Base-by-base conservation (phyloP, 2,113 vertebrate genomes). In the Heloderma charlesbogerti region DNA sequence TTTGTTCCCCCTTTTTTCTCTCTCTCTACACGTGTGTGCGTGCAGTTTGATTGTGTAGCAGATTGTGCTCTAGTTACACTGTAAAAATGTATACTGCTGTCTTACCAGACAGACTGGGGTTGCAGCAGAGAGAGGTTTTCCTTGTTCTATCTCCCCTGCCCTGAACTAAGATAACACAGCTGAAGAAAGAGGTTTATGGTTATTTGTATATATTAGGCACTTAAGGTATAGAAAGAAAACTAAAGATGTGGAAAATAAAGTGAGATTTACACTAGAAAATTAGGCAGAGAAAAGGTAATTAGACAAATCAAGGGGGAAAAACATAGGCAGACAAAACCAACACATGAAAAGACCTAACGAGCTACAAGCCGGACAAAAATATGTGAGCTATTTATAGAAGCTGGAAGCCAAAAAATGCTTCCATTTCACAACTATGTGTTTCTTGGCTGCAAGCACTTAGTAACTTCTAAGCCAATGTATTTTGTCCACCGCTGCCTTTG, bases 341-440 rank as follows among this genome's bases (percentile, higher is more conserved):
- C 91, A 93, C 45, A 85, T 93, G 48, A 82, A 89, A 94, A 91
- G 54, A 80, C 87, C 91, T 90, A 8, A 83, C 91, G 89, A 79
- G 75, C 84, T 31, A 45, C 0, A n/a, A 88, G 78, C 45, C n/a
- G 92, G 90, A 89, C 63, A 93, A 95, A 88, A 74, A 48, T 34
- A 79, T 90, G 54, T 8, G 0, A 93, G 90, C 91, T 94, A 90
- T 93, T 91, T 93, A 74, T 57, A 91, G 79, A 78, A 79, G 67
- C 45, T 81, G 86, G 93, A 94, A 91, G 81, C 90, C 91, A 88
- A 34, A 20, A 15, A 37, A 16, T 4, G 25, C 37, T 83, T n/a
- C 90, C 84, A 71, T 95, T 91, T 57, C 69, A 92, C 72, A 92
- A 72, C 82, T 88, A 15, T 94, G 87, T 92, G 82, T 92, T 94